Conservation (phyloP, 2,797 vertebrate genomes). For the Tapirus indicus region DNA sequence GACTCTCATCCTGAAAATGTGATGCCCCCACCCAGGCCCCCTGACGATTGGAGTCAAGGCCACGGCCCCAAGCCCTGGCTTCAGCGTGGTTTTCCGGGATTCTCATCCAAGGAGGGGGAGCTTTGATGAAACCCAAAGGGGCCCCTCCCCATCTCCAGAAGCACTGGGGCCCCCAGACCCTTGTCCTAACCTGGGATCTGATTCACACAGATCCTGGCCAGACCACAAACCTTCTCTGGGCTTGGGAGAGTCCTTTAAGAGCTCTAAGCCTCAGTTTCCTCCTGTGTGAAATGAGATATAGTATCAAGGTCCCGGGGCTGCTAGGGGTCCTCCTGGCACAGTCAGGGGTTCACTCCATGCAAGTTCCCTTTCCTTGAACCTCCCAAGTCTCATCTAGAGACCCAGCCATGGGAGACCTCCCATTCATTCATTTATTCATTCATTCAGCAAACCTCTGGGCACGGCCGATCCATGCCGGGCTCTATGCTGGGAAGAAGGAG, state of each 20-base stretch:
- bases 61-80: neutral
- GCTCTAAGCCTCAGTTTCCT: neutral
- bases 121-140: neutral
- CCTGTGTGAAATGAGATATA: neutral
- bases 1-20: neutral
- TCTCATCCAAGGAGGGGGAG: neutral
- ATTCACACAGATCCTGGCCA: neutral
- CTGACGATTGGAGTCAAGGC: neutral
- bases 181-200: neutral
- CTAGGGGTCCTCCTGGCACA: neutral
- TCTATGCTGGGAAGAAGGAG: neutral
- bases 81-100: neutral
- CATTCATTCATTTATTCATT: neutral
- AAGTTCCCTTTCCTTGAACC: neutral
- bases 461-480: neutral
- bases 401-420: neutral
- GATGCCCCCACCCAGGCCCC: neutral
- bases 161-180: neutral
- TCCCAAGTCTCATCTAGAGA: neutral
- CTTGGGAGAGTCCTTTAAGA: neutral
- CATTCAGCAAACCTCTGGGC: neutral
- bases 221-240: neutral
- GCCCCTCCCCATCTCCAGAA: neutral
- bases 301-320: neutral
- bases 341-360: neutral